Conservation (phyloP, 2,113 vertebrate genomes). For the Hypocryptadius cinnamomeus region DNA sequence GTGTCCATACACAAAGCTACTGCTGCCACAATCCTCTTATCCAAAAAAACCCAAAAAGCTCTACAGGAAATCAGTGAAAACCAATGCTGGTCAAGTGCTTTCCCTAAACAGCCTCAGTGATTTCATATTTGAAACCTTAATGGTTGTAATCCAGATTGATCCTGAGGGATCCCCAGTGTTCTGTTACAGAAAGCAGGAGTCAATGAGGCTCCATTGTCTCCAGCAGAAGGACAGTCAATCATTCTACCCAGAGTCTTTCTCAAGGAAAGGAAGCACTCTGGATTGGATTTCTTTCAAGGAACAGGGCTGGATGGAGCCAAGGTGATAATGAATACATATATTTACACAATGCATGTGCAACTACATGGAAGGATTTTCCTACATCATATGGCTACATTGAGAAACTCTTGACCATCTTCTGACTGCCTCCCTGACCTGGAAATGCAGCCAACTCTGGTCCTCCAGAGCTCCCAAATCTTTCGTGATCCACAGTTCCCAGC, state of each 20-base stretch:
- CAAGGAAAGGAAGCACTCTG: background rate
- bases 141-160: background rate
- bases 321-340: background rate
- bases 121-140: background rate
- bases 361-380: fast-evolving
- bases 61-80: background rate
- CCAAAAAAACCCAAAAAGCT: background rate
- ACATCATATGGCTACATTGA: background rate
- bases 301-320: background rate
- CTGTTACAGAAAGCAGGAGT: background rate
- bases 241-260: background rate
- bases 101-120: background rate
- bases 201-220: background rate
- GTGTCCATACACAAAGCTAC: background rate
- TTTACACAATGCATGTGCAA: background rate
- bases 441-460: background rate
- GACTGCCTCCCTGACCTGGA: background rate
- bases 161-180: background rate
- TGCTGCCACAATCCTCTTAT: background rate
- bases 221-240: background rate
- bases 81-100: background rate
- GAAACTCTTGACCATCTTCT: background rate
- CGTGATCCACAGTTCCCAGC: background rate
- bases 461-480: background rate
- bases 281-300: background rate